Percentiles rank a stretch among this genome's conserved stretches.
These are phyloP conservation scores for Hedychridium roseum DNA, from an alignment of 2,888 invertebrate species.

Conservation along the genomic window DNA sequence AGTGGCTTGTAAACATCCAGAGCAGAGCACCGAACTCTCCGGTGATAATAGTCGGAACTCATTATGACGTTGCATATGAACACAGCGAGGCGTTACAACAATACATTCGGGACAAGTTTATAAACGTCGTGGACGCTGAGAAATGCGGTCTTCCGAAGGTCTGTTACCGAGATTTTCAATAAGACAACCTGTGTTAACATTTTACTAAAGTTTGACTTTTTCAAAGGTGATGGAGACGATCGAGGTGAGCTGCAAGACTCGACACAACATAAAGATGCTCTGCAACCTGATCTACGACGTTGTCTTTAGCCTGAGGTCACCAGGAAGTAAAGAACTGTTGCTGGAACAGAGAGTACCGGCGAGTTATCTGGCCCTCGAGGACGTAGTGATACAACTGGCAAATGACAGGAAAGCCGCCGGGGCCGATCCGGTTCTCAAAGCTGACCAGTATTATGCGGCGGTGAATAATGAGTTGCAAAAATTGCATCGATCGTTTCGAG, in stretches of 20 bases:
- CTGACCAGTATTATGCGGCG: constrained; percentile 74
- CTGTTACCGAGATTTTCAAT: too few species aligned
- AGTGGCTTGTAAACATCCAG: constrained; percentile 96
- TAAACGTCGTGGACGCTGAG: constrained; percentile 93
- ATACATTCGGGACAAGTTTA: constrained; percentile 85
- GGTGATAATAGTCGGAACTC: constrained; percentile 95
- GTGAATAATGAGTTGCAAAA: constrained; percentile 69
- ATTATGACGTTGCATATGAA: constrained; percentile 86
- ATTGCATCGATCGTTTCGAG: constrained; percentile 80
- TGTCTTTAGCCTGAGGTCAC: constrained; percentile 88
- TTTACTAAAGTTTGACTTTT: too few species aligned
- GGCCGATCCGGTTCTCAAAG: constrained; percentile 82
- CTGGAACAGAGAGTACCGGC: constrained; percentile 95
- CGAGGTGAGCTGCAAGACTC: constrained; percentile 88
- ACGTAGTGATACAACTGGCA: constrained; percentile 85
- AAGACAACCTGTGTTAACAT: too few species aligned
- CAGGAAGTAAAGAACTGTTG: constrained; percentile 89
- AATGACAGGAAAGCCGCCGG: constrained; percentile 75
- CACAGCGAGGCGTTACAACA: constrained; percentile 86
- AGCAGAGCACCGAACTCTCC: constrained; percentile 96
- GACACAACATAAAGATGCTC: constrained; percentile 88
- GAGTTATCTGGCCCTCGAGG: constrained; percentile 93
- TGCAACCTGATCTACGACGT: constrained; percentile 94
- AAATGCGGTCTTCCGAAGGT: constrained; percentile 96
- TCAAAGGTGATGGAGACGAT: constrained; percentile 89